Conservation (phyloP, 2,113 vertebrate genomes). For the Leuciscus idus region DNA sequence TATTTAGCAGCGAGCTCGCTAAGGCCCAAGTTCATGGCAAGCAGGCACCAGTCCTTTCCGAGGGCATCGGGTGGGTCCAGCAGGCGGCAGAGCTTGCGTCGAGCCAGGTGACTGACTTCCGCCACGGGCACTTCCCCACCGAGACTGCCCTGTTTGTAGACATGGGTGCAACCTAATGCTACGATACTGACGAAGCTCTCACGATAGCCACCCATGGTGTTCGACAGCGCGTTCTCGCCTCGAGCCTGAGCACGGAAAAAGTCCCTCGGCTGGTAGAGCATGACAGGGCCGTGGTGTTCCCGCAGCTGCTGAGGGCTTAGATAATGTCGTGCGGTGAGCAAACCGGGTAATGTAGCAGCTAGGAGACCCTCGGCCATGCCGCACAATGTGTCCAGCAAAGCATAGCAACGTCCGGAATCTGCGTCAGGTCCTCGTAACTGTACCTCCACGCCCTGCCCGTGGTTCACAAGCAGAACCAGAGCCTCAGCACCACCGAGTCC, state of each 20-base stretch:
- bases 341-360: slow-evolving; percentile 88
- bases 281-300: slow-evolving; percentile 92
- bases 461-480: slow-evolving; percentile 93
- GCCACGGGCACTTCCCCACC: slow-evolving; percentile 88
- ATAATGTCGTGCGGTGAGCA: slow-evolving; percentile 91
- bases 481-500: slow-evolving; percentile 86
- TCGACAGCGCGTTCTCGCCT: slow-evolving; percentile 88
- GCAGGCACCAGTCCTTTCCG: slow-evolving; percentile 98
- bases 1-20: slow-evolving; percentile 93
- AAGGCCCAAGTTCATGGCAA: slow-evolving; percentile 97
- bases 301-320: slow-evolving; percentile 96
- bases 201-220: slow-evolving; percentile 96
- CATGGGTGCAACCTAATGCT: slow-evolving; percentile 89
- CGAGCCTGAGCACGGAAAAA: slow-evolving; percentile 91
- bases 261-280: slow-evolving; percentile 98
- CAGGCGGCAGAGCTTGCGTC: slow-evolving; percentile 90
- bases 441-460: slow-evolving; percentile 96
- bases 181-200: slow-evolving; percentile 96
- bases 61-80: slow-evolving; percentile 94
- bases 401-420: slow-evolving; percentile 88
- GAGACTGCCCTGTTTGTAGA: slow-evolving; percentile 88
- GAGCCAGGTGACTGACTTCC: slow-evolving; percentile 86
- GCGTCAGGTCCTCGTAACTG: slow-evolving; percentile 89
- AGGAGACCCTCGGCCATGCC: slow-evolving; percentile 92
- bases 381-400: slow-evolving; percentile 91